These are phyloP conservation scores for Tetramorium parvispinum DNA, from an alignment of 1,140 invertebrate species.

Conservation along the genomic window DNA sequence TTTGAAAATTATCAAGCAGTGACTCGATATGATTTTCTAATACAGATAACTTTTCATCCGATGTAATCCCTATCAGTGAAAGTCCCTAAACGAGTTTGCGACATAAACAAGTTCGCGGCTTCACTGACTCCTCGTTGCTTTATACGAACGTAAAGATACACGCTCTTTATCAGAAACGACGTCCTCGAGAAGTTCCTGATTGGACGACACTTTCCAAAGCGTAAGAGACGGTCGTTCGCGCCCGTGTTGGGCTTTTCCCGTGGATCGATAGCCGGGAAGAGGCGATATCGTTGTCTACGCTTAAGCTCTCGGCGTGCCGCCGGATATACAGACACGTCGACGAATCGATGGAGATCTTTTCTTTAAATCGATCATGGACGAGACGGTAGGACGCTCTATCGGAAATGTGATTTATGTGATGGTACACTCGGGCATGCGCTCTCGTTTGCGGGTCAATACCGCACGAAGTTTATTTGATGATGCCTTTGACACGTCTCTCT, in stretches of 20 bases:
- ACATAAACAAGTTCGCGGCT: conserved; percentile 60
- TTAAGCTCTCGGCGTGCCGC: conserved; percentile 32
- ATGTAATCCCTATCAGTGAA: conserved; percentile 32
- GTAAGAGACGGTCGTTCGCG: conserved; percentile 50
- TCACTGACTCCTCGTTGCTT: conserved; percentile 27
- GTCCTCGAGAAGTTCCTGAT: conserved; percentile 67
- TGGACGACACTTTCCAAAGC: conserved; percentile 56
- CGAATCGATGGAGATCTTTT: conserved; percentile 39
- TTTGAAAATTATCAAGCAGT: not conserved
- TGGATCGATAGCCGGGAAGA: conserved; percentile 35
- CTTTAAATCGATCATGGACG: conserved; percentile 37
- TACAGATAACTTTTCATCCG: conserved; percentile 2
- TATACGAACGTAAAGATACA: conserved; percentile 64
- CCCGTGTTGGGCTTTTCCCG: conserved; percentile 20
- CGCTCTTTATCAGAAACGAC: conserved; percentile 42
- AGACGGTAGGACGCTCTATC: conserved; percentile 16
- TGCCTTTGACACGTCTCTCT: conserved; percentile 39
- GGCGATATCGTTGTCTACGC: conserved; percentile 38
- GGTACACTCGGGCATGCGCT: conserved; percentile 2
- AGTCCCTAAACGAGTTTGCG: conserved; percentile 65
- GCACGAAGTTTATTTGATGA: conserved; percentile 64
- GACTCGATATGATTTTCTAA: conserved; percentile 41
- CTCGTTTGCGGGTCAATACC: conserved; percentile 36
- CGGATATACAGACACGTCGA: conserved; percentile 8
- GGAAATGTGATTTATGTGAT: conserved; percentile 54